Evolutionary conservation across 2,888 invertebrate genomes (phyloP).

Genomic region (Eugnorisma glareosa): DNA sequence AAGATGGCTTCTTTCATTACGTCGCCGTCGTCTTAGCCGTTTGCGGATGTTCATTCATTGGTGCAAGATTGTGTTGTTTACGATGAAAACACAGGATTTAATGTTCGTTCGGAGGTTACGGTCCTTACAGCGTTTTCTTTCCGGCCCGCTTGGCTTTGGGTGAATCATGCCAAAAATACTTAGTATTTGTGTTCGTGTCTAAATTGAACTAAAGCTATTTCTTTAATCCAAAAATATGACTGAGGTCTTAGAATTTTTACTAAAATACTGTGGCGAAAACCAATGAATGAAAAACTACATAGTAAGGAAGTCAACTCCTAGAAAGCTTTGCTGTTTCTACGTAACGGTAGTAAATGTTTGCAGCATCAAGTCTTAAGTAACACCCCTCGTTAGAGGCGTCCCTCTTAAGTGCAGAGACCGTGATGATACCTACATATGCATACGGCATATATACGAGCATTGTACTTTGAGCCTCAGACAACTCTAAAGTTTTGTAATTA

Average conservation of each 20-base stretch:
- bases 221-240: background rate
- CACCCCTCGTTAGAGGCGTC: slow-evolving; percentile 50
- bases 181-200: background rate
- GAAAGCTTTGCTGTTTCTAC: slow-evolving; percentile 30
- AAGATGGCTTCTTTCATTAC: slow-evolving; percentile 28
- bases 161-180: background rate
- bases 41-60: background rate
- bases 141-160: background rate
- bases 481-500: slow-evolving; percentile 41
- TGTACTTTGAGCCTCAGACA: slow-evolving; percentile 6
- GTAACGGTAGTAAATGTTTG: slow-evolving; percentile 37
- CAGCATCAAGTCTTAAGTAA: slow-evolving; percentile 40
- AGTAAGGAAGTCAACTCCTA: slow-evolving; percentile 24
- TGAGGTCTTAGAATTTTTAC: background rate
- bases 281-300: background rate
- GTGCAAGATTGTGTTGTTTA: background rate
- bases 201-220: background rate
- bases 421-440: slow-evolving; percentile 61
- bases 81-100: background rate
- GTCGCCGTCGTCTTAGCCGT: background rate
- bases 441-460: slow-evolving; percentile 17
- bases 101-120: background rate
- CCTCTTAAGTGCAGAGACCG: slow-evolving; percentile 53
- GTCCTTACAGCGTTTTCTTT: background rate
- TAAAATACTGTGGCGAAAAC: slow-evolving; percentile 1